Evolutionary conservation across 2,797 vertebrate genomes (phyloP), one percentile per base, ranked within the genome.

Genomic region (Melanotaenia boesemani): DNA sequence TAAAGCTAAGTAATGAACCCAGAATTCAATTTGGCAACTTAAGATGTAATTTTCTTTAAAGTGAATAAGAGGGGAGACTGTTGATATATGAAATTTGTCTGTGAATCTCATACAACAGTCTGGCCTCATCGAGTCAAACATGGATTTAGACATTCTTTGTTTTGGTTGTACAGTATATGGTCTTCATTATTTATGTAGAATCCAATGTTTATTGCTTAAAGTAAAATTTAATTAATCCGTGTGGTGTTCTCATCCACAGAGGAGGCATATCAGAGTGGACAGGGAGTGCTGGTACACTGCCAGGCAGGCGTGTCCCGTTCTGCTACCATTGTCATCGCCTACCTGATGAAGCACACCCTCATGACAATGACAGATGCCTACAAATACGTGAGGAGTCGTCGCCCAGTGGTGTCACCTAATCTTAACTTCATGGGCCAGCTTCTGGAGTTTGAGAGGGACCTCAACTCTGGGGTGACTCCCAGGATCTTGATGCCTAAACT

Each of bases 341-440:
- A 96, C 89, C 91, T 97, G 79, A 97, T 97, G 96, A 97, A 97
- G 93, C 96, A 97, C 95, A 97, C 96, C 46, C 94, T 95, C 77
- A 97, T 97, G 96, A 96, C 96, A 76, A 96, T 97, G 95, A 95
- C 95, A 5, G 96, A 97, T 22, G 95, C 96, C 86, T 97, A 97
- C 91, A 97, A 96, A 76, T 97, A 96, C 7, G 96, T 97, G 67
- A 92, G 96, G 72, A 94, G 96, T 26, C 95, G 95, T 0, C 94
- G 96, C 5, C 95, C 95, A 0, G 93, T 97, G 70, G 96, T 97
- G 67, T 97, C 96, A 0, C 96, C 96, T 0, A 97, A 97, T 86
- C 95, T 97, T 63, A 97, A 97, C 91, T 97, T 97, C 93, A 97
- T 97, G 96, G 96, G 96, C 68, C 96, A 97, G 86, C 94, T 97